These are phyloP conservation scores for Rotaria macrura DNA, from an alignment of 2,888 invertebrate species.

Conservation along the genomic window DNA sequence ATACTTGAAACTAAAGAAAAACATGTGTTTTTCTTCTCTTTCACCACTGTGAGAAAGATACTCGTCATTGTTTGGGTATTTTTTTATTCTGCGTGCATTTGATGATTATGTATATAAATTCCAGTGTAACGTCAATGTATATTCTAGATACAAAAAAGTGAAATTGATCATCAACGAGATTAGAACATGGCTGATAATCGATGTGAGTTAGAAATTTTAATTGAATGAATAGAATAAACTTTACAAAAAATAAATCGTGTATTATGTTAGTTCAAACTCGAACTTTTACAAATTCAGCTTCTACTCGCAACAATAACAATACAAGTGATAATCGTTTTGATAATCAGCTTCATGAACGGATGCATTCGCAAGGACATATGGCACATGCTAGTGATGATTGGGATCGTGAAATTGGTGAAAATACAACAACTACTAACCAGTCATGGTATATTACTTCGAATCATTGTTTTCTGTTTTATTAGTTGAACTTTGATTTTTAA, in stretches of 20 bases:
- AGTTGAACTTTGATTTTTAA: neutral
- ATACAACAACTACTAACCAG: neutral
- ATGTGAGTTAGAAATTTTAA: neutral
- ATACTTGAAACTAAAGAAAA: neutral
- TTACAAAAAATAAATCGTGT: neutral
- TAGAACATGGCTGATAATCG: neutral
- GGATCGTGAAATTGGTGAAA: neutral
- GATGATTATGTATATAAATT: too few species aligned
- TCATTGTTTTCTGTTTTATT: neutral
- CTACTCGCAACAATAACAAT: neutral
- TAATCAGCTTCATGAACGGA: neutral
- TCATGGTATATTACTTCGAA: neutral
- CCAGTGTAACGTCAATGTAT: neutral
- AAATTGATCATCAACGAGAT: neutral
- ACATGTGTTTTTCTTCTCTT: neutral
- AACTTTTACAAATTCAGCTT: neutral
- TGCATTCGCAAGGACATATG: neutral
- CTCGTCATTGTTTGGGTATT: neutral
- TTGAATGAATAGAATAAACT: neutral
- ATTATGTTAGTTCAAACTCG: neutral
- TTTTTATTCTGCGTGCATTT: neutral
- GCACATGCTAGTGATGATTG: neutral
- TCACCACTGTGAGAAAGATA: neutral
- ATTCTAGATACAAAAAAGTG: neutral
- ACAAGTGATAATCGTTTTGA: neutral